Evolutionary conservation across 2,797 vertebrate species (phyloP).

Genomic region (Sebastes itinus): DNA sequence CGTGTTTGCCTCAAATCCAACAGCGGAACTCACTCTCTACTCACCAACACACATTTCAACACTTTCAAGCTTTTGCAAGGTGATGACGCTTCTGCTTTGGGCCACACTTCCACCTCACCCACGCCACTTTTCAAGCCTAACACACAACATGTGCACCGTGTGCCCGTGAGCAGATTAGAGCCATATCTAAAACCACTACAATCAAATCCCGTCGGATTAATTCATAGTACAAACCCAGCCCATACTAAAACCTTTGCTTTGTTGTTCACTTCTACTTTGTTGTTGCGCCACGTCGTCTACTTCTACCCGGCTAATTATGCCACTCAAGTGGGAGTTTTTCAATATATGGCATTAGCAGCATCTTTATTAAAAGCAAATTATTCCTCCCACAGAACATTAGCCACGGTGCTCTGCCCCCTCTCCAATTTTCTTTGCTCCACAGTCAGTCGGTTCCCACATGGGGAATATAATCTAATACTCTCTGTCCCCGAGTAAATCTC

Average conservation of each 20-base stretch:
- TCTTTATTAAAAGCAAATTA: conserved; percentile 49
- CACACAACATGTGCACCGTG: conserved; percentile 10
- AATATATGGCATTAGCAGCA: conserved; percentile 21
- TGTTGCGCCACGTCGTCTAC: neutral
- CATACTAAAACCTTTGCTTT: conserved; percentile 36
- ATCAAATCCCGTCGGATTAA: conserved; percentile 60
- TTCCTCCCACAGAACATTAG: conserved; percentile 50
- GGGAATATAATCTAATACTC: conserved; percentile 26
- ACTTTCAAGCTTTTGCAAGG: neutral
- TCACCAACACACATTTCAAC: neutral
- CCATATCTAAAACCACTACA: conserved; percentile 58
- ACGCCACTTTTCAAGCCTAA: neutral
- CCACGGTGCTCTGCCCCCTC: conserved; percentile 20
- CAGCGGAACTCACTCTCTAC: neutral
- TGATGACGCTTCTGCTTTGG: neutral
- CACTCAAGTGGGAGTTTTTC: conserved; percentile 30
- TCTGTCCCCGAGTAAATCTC: conserved; percentile 11
- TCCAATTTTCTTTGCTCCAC: conserved; percentile 6
- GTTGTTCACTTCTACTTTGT: conserved; percentile 28
- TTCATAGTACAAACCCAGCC: conserved; percentile 34
- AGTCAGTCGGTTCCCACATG: neutral
- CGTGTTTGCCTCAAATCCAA: neutral
- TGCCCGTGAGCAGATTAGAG: conserved; percentile 55
- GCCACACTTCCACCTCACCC: neutral
- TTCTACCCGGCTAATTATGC: conserved; percentile 36